Evolutionary conservation across 2,113 vertebrate genomes (phyloP), one percentile per base, ranked within the genome.

Genomic region (Rhipidura dahli): DNA sequence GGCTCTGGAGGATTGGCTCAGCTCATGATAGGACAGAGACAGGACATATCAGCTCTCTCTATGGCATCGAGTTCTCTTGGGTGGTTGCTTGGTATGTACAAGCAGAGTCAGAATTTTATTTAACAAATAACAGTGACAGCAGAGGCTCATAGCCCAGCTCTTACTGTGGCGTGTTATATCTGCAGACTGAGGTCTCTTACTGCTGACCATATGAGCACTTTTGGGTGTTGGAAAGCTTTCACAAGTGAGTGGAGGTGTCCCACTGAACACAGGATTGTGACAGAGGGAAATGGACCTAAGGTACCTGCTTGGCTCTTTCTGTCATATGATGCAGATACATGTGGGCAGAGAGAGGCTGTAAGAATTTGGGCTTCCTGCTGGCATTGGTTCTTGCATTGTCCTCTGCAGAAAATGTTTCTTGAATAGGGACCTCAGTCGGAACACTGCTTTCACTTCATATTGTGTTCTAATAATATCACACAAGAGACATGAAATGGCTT

Each of bases 401-500:
- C 51, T 78, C 51, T 78, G 56, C 50, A 90, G 80, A 90, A 86
- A 90, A 35, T 44, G 45, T 85, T 94, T 71, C 47, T 18, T 87
- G 79, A 89, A 83, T 61, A 81, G 68, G 64, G 45, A 65, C 76
- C 83, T 75, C 65, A 83, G 33, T 84, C 72, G 87, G 80, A 96
- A 65, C 11, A 3, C 40, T 57, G 44, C 61, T 87, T 89, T 92
- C 72, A 14, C 56, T 90, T 96, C 30, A 1, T 71, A 88, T 92
- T 93, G 37, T 92, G 88, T 90, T 93, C 96, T 94, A 96, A 95
- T 95, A 94, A 93, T 95, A 96, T 68, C 94, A 92, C 88, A 90
- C 31, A 64, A 63, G 92, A 96, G 88, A 95, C 76, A 56, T 64
- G 88, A 94, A 96, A 92, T 90, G 76, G 24, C 94, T 96, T 97